Evolutionary conservation across 2,797 vertebrate species (phyloP).

Genomic region (Falco concolor): DNA sequence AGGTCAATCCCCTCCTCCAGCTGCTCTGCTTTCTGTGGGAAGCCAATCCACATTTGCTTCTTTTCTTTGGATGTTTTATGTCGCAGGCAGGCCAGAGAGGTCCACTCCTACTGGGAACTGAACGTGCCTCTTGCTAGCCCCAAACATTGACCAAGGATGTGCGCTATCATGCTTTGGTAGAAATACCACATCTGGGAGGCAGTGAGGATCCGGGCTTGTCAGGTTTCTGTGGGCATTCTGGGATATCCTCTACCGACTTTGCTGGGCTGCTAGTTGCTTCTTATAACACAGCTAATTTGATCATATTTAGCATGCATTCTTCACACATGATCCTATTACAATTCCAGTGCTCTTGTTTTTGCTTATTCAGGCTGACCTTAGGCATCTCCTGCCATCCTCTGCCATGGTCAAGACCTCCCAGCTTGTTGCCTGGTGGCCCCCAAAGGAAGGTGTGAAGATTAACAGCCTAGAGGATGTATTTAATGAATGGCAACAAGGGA

Average conservation of each 20-base stretch:
- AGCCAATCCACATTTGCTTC: background rate
- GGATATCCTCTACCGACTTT: background rate
- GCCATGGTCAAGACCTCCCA: constrained; percentile 74
- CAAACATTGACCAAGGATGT: background rate
- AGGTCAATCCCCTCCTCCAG: background rate
- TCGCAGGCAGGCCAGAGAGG: background rate
- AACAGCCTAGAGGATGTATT: constrained; percentile 71
- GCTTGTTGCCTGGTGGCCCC: constrained; percentile 63
- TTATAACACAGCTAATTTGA: background rate
- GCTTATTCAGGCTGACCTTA: constrained; percentile 62
- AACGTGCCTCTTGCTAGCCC: rapidly evolving
- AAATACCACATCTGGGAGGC: background rate
- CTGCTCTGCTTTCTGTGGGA: background rate
- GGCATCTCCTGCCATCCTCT: constrained; percentile 59
- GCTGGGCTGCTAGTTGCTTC: background rate
- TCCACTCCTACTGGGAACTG: background rate
- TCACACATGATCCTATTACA: constrained; percentile 63
- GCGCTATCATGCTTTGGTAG: background rate
- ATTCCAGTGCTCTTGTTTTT: constrained; percentile 22
- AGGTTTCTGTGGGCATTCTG: background rate
- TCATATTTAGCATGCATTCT: constrained; percentile 43
- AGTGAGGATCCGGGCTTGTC: background rate
- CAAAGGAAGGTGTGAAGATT: constrained; percentile 75
- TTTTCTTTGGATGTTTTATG: background rate
- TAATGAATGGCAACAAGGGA: constrained; percentile 75